These are phyloP conservation scores for Andrena hattorfiana DNA, from an alignment of 2,888 invertebrate species.

Conservation along the genomic window DNA sequence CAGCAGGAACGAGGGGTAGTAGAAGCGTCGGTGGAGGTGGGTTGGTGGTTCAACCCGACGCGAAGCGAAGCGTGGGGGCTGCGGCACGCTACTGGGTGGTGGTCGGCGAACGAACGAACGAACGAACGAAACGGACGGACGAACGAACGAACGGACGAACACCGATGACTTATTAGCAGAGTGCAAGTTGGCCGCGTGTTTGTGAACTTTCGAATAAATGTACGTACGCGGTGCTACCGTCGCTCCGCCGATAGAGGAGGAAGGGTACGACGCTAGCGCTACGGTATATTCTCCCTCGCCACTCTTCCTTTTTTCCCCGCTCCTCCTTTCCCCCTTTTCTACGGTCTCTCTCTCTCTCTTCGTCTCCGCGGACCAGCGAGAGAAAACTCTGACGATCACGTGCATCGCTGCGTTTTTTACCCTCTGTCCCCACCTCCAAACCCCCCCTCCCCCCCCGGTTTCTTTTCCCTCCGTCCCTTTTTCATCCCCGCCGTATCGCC, in stretches of 20 bases:
- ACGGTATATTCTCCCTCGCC: conserved; percentile 29
- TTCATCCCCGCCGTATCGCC: background rate
- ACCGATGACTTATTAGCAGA: conserved; percentile 75
- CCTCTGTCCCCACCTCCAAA: conserved; percentile 15
- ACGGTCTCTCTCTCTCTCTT: background rate
- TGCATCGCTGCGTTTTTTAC: conserved; percentile 48
- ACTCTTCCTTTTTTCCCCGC: conserved; percentile 16
- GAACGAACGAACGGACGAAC: conserved; percentile 66
- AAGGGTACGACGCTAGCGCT: conserved; percentile 24
- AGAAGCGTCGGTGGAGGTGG: conserved; percentile 43
- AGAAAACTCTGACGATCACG: conserved; percentile 65
- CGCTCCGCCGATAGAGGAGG: conserved; percentile 20
- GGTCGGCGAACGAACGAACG: conserved; percentile 63
- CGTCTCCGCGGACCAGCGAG: conserved; percentile 35
- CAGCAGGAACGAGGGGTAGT: conserved; percentile 50
- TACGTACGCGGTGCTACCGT: conserved; percentile 59
- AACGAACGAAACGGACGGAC: conserved; percentile 53
- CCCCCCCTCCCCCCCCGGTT: conserved; percentile 4
- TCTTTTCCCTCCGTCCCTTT: background rate
- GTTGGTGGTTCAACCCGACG: conserved; percentile 33
- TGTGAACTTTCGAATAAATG: conserved; percentile 73
- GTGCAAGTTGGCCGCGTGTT: conserved; percentile 70
- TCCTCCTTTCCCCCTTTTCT: background rate
- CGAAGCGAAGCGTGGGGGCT: conserved; percentile 45
- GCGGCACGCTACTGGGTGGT: conserved; percentile 61